A percentile compares a stretch with the other conserved stretches of the same genome.
Conservation (phyloP, 2,888 invertebrate genomes). For the Dilophus febrilis region DNA sequence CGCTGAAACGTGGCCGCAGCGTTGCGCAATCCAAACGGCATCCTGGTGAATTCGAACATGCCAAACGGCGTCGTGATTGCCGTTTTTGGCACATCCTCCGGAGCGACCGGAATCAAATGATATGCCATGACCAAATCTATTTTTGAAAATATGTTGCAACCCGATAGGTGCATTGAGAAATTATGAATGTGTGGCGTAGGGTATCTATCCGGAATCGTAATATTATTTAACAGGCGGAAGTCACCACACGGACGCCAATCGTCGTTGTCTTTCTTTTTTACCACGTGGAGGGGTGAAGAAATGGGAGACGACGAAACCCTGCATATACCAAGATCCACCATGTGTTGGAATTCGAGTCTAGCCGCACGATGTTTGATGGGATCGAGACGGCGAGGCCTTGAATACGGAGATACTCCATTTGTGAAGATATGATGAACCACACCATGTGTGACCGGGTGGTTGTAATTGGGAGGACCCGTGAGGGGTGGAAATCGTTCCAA, state of each 20-base stretch:
- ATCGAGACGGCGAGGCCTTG: not conserved
- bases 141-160: slow-evolving; percentile 15
- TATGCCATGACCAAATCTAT: slow-evolving; percentile 17
- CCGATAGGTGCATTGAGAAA: slow-evolving; percentile 13
- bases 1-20: slow-evolving; percentile 20
- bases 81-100: slow-evolving; percentile 17
- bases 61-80: slow-evolving; percentile 22
- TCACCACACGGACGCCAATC: slow-evolving; percentile 24
- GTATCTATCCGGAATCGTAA: slow-evolving; percentile 20
- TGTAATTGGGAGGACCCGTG: not conserved
- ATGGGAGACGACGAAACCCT: slow-evolving; percentile 25
- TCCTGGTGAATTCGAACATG: slow-evolving; percentile 17
- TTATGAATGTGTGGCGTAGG: slow-evolving; percentile 20
- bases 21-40: slow-evolving; percentile 20
- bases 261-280: slow-evolving; percentile 13
- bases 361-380: slow-evolving; percentile 17
- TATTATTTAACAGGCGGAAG: slow-evolving; percentile 16
- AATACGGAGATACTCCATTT: not conserved
- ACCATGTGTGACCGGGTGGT: not conserved
- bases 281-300: slow-evolving; percentile 23
- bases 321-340: slow-evolving; percentile 22
- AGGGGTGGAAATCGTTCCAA: not conserved
- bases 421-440: not conserved
- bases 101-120: slow-evolving; percentile 18
- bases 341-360: slow-evolving; percentile 19